These are phyloP conservation scores for Dasyurus viverrinus DNA, from an alignment of 2,113 vertebrate genomes.

Conservation along the genomic window DNA sequence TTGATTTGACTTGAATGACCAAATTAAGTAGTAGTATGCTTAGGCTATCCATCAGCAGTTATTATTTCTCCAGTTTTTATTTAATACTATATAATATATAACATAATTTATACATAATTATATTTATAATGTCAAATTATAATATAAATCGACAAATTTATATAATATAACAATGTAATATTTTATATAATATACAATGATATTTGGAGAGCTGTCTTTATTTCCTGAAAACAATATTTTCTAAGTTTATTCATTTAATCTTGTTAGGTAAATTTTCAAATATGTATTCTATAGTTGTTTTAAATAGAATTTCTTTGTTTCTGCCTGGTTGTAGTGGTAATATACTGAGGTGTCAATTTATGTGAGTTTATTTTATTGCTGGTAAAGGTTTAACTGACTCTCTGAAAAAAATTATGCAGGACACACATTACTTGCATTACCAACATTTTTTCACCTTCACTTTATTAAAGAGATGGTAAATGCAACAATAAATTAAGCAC, in stretches of 20 bases:
- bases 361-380: neutral
- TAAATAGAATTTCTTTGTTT: neutral
- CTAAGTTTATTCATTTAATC: neutral
- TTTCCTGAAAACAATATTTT: neutral
- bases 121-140: too few species aligned
- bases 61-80: neutral
- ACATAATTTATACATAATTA: too few species aligned
- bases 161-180: too few species aligned
- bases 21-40: neutral
- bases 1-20: neutral
- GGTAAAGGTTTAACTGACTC: too few species aligned
- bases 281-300: neutral
- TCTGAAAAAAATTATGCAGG: neutral
- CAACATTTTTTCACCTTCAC: neutral
- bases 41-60: neutral
- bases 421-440: neutral
- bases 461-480: neutral
- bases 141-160: too few species aligned
- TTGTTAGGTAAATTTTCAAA: neutral
- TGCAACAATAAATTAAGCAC: neutral
- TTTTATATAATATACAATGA: too few species aligned
- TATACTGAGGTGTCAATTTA: neutral
- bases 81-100: too few species aligned
- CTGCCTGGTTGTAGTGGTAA: too few species aligned
- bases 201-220: neutral